Evolutionary conservation across 2,113 vertebrate species (phyloP).

Genomic region (Cheirogaleus medius): DNA sequence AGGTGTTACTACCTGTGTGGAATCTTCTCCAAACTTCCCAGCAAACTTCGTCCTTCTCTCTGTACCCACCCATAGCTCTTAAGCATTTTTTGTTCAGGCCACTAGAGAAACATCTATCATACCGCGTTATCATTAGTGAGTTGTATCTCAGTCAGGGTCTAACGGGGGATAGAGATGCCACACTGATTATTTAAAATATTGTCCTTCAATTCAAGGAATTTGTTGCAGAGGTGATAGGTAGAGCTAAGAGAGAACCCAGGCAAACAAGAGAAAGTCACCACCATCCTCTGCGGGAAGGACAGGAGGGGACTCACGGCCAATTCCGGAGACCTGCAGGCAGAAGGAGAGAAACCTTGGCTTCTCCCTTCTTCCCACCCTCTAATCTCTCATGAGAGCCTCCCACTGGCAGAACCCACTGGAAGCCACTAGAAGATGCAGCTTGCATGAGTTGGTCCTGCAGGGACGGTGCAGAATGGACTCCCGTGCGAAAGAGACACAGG

Average conservation of each 20-base stretch:
- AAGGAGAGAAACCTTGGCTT: background rate
- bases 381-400: background rate
- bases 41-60: background rate
- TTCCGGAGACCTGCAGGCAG: background rate
- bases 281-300: too few species aligned
- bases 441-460: background rate
- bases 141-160: background rate
- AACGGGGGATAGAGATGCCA: background rate
- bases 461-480: fast-evolving
- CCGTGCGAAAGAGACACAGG: background rate
- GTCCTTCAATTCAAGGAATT: background rate
- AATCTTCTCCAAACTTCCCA: background rate
- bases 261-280: background rate
- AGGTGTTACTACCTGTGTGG: background rate
- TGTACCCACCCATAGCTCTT: background rate
- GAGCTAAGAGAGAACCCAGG: background rate
- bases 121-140: background rate
- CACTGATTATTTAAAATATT: background rate
- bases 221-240: background rate
- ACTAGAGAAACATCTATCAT: background rate
- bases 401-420: background rate
- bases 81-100: background rate
- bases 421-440: background rate
- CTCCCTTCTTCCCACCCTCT: background rate
- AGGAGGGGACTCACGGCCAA: background rate